Evolutionary conservation across 2,113 vertebrate species (phyloP).

Genomic region (Bostrychus sinensis): DNA sequence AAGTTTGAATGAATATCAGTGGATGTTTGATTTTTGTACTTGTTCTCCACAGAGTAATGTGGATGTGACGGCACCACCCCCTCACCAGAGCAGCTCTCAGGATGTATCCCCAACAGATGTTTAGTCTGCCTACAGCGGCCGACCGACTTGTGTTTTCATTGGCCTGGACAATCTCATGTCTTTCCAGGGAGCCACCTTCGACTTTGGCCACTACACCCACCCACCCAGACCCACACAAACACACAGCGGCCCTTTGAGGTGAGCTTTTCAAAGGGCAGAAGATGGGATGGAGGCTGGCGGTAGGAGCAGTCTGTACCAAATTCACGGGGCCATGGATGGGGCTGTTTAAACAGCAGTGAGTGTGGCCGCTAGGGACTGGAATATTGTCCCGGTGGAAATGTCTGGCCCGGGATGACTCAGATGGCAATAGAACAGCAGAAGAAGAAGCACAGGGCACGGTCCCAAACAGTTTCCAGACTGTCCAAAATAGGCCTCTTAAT

Average conservation of each 20-base stretch:
- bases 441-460: conserved; percentile 61
- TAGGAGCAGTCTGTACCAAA: conserved; percentile 46
- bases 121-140: conserved; percentile 73
- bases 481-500: conserved; percentile 71
- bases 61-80: conserved; percentile 34
- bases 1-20: not conserved
- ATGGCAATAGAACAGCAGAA: conserved; percentile 50
- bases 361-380: conserved; percentile 59
- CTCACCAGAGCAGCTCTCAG: conserved; percentile 48
- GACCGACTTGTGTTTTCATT: conserved; percentile 70
- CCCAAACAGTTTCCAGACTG: conserved; percentile 77
- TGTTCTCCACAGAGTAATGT: conserved; percentile 25
- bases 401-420: conserved; percentile 77
- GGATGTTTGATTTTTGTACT: conserved; percentile 2
- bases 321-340: conserved; percentile 43
- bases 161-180: conserved; percentile 58
- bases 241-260: conserved; percentile 56
- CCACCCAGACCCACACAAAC: conserved; percentile 31
- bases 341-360: conserved; percentile 68
- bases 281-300: conserved; percentile 45
- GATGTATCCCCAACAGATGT: conserved; percentile 77
- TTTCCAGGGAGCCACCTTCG: conserved; percentile 61
- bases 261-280: conserved; percentile 44
- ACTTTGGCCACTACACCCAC: conserved; percentile 37
- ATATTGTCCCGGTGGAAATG: conserved; percentile 74